Evolutionary conservation across 2,797 vertebrate species (phyloP).

Genomic region (Sebastes hubbsi): DNA sequence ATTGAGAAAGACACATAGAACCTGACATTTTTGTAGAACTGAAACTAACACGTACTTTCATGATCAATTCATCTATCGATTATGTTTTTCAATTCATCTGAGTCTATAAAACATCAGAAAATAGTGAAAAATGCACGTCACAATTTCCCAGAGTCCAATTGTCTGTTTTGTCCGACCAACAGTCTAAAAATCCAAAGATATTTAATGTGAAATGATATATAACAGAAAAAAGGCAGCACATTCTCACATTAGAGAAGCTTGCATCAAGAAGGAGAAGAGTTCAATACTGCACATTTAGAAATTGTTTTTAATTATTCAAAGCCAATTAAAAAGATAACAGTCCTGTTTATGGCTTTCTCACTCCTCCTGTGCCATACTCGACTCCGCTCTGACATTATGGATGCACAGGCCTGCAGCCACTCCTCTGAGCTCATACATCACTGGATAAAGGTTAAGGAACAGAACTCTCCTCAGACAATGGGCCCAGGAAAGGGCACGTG

Average conservation of each 20-base stretch:
- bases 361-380: slow-evolving; percentile 32
- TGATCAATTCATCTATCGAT: not conserved
- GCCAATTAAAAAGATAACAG: slow-evolving; percentile 61
- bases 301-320: slow-evolving; percentile 59
- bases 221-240: not conserved
- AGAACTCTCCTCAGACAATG: slow-evolving; percentile 61
- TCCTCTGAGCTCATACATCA: slow-evolving; percentile 70
- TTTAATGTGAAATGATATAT: not conserved
- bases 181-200: not conserved
- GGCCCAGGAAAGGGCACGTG: slow-evolving; percentile 66
- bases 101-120: not conserved
- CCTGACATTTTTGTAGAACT: not conserved
- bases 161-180: not conserved
- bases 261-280: not conserved
- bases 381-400: slow-evolving; percentile 61
- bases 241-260: not conserved
- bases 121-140: not conserved
- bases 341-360: slow-evolving; percentile 40
- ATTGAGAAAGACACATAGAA: not conserved
- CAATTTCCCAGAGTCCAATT: not conserved
- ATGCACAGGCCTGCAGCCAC: slow-evolving; percentile 65
- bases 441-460: slow-evolving; percentile 78
- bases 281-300: not conserved
- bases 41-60: not conserved
- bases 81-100: not conserved